Base-by-base conservation (phyloP, 1,140 invertebrate genomes). In the Halesus radiatus region DNA sequence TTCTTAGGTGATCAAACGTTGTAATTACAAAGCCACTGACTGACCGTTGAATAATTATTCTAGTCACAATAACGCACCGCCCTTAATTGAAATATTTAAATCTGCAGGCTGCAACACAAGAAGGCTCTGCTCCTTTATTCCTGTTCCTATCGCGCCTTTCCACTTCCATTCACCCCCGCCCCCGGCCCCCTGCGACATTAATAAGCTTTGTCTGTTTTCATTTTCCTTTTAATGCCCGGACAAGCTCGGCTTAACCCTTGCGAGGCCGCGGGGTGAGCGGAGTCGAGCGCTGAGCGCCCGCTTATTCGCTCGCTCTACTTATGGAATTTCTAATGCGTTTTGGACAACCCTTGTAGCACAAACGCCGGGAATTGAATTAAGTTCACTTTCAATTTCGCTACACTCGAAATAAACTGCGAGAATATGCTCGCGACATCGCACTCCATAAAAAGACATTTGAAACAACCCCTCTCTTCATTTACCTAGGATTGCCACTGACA, bases 151-250 rank as follows among this genome's bases (percentile, higher is more conserved):
- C 26, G 50, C 32, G 23, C 23, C 32, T 72, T 20, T 29, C 23
- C 23, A n/a, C 64, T 68, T 13, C 37, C 37, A 10, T 5, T 16
- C 0, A 1, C 26, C 4, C 1, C 13, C 53, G 3, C 32, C 20
- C 45, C 54, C 23, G 8, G 7, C 53, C 68, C 72, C 53, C 66
- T 45, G 77, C 50, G 77, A 79, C 81, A 79, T 72, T 82, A 82
- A 82, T 82, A 80, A 82, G 81, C 81, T 82, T 77, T 82, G 81
- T 82, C 81, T 82, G 76, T 82, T 82, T 82, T 82, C 78, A 82
- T 82, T 82, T 82, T 82, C 78, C 62, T 72, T 78, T 76, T 82
- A 82, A 82, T 82, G 78, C 73, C 56, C 18, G 16, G 45, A 60
- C 52, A 66, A 64, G 60, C 73, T 79, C 22, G 53, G 26, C 50